Percentiles rank a stretch among this genome's conserved stretches.
Conservation (phyloP, 2,797 vertebrate species). For the Mastacembelus armatus region DNA sequence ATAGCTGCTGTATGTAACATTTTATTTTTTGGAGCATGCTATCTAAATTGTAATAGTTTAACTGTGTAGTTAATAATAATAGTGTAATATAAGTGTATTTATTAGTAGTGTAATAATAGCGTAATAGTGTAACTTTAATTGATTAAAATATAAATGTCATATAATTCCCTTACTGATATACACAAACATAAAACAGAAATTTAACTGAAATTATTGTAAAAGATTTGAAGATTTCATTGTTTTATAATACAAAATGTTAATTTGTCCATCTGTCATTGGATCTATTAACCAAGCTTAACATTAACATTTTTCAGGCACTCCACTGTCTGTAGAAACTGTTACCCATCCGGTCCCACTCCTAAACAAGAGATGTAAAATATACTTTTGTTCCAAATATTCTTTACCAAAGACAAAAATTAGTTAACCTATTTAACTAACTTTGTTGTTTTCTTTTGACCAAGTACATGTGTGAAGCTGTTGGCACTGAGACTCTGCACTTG, state of each 20-base stretch:
- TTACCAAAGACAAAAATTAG: not conserved
- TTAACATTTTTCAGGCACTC: not conserved
- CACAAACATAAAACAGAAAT: not conserved
- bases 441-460: slow-evolving; percentile 7
- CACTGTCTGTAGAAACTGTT: no score
- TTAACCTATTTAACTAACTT: not conserved
- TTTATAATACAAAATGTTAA: not conserved
- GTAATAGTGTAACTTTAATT: no score
- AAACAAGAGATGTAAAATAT: not conserved
- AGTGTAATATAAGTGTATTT: no score
- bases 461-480: slow-evolving; percentile 25
- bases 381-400: not conserved
- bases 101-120: no score
- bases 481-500: slow-evolving; percentile 19
- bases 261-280: not conserved
- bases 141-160: no score
- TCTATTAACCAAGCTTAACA: not conserved
- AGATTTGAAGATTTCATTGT: not conserved
- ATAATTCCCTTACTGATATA: not conserved
- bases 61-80: no score
- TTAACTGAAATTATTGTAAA: not conserved
- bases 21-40: no score
- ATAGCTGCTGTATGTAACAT: not conserved
- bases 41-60: no score
- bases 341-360: not conserved